Base-by-base conservation (phyloP, 2,888 invertebrate species). In the Cheilosia soror region DNA sequence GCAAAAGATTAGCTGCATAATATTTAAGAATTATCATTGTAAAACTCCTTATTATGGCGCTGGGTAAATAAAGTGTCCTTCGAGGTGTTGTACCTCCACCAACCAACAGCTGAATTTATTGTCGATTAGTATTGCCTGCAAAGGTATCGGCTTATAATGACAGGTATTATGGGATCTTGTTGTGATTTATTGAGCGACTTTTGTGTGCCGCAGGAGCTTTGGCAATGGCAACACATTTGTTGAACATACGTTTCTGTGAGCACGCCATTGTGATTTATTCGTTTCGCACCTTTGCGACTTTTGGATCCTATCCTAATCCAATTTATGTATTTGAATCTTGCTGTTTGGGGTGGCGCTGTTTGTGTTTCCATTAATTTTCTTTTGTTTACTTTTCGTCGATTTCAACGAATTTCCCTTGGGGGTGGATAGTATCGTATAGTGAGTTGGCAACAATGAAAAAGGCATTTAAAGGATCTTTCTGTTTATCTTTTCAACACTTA, bases 401-500 rank as follows among this genome's bases (percentile, higher is more conserved):
- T 80, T 57, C 13, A 40, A 42, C 13, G 47, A 53, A 68, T 81
- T 77, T 77, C 49, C 37, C 55, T n/a, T n/a, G 33, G 47, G 20
- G 58, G 27, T 25, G 33, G 20, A 7, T 51, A 2, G 51, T 51
- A 27, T 51, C 5, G 9, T 25, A 5, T 27, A 27, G 25, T 13
- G 13, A 63, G 63, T 7, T 66, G 55, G 60, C 62, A 68, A 85
- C 62, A 68, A 85, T 80, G 76, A 77, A 81, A 69, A 63, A 44
- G 72, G 33, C 60, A 68, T 79, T 79, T 62, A 60, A 72, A 51
- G 63, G 71, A 66, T 72, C 80, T 81, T 72, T 72, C 62, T 77
- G 81, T 81, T 85, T 85, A 77, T 81, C 85, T 85, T 72, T 63
- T 63, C 57, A 75, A 76, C 66, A 78, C 58, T 75, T 71, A 58